Percentiles rank a stretch among this genome's conserved stretches.
Evolutionary conservation across 2,888 invertebrate genomes (phyloP).

Genomic region (Thymelicus sylvestris): DNA sequence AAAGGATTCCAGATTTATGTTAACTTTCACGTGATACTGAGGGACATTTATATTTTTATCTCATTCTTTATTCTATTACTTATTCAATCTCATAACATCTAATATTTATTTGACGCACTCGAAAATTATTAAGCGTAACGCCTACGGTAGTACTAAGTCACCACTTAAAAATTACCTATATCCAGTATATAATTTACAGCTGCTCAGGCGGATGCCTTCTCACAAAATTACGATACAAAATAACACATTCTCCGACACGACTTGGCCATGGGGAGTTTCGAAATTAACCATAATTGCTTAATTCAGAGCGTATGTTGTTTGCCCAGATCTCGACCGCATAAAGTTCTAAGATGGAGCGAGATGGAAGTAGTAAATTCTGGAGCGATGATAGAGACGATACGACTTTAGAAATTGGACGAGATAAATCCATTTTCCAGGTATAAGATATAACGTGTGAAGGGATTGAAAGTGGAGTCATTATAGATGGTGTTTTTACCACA

Average conservation of each 20-base stretch:
- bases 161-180: slow-evolving; percentile 64
- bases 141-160: slow-evolving; percentile 58
- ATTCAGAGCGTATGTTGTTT: slow-evolving; percentile 77
- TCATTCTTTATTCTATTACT: neutral
- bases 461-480: slow-evolving; percentile 73
- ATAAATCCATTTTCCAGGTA: slow-evolving; percentile 70
- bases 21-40: neutral
- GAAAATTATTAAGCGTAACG: slow-evolving; percentile 48
- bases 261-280: slow-evolving; percentile 75
- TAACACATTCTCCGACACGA: slow-evolving; percentile 80
- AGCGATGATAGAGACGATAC: slow-evolving; percentile 54
- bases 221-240: slow-evolving; percentile 83
- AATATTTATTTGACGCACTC: slow-evolving; percentile 30
- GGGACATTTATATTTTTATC: neutral
- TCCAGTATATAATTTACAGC: slow-evolving; percentile 79
- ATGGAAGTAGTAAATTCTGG: slow-evolving; percentile 47
- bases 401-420: slow-evolving; percentile 48
- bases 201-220: slow-evolving; percentile 81
- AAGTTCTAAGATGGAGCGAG: slow-evolving; percentile 56
- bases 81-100: neutral
- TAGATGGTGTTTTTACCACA: slow-evolving; percentile 62
- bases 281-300: slow-evolving; percentile 85
- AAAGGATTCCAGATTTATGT: neutral
- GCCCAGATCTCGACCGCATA: slow-evolving; percentile 66
- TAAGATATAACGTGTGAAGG: slow-evolving; percentile 75